Evolutionary conservation across 1,140 invertebrate species (phyloP).

Genomic region (Panagrolaimus sp.): DNA sequence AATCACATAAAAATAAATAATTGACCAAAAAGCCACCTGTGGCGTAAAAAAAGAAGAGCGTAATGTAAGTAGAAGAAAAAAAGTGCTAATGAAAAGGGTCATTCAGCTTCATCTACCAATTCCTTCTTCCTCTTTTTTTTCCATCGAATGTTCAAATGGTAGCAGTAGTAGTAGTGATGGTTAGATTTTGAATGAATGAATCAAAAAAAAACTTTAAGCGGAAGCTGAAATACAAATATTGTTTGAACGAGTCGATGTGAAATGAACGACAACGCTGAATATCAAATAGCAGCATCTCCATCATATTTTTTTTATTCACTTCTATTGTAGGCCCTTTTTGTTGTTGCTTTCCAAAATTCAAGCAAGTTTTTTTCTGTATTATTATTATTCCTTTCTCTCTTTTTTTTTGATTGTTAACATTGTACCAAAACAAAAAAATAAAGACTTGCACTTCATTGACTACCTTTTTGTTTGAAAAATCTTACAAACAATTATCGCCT

Average conservation of each 20-base stretch:
- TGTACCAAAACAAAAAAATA: background rate
- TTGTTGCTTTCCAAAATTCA: background rate
- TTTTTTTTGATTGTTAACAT: background rate
- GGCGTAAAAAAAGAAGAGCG: background rate
- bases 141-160: too few species aligned
- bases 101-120: background rate
- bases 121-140: too few species aligned
- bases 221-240: slow-evolving; percentile 15
- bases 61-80: background rate
- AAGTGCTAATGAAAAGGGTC: slow-evolving; percentile 11
- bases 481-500: slow-evolving; percentile 1
- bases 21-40: background rate
- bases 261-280: slow-evolving; percentile 9
- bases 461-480: background rate
- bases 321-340: too few species aligned
- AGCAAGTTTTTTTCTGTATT: background rate
- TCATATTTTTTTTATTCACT: too few species aligned
- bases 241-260: slow-evolving; percentile 3
- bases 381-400: slow-evolving; percentile 1
- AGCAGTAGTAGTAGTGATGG: too few species aligned
- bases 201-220: background rate
- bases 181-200: background rate
- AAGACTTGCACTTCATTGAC: background rate
- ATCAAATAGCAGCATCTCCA: slow-evolving; percentile 1
- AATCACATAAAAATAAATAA: background rate